A percentile compares a stretch with the other conserved stretches of the same genome.
Evolutionary conservation across 2,888 invertebrate genomes (phyloP).

Genomic region (Melinaea marsaeus): DNA sequence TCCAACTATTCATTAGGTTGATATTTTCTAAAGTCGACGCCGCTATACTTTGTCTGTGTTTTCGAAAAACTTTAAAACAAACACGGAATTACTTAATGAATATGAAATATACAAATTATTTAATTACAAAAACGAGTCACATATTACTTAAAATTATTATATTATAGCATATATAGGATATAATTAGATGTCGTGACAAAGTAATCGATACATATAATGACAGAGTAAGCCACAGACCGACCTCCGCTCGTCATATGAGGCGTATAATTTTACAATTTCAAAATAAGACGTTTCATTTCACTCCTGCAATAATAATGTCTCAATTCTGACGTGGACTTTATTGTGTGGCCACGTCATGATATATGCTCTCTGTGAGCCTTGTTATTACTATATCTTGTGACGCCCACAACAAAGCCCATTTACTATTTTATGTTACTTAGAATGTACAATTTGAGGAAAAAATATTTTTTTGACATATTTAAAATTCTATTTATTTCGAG

Average conservation of each 20-base stretch:
- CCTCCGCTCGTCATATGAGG: conserved; percentile 6
- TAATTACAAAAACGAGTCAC: no score
- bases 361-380: neutral
- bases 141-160: no score
- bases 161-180: no score
- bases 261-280: conserved; percentile 23
- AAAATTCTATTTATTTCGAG: no score
- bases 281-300: conserved; percentile 21
- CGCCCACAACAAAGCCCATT: neutral
- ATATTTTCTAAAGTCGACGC: no score
- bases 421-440: no score
- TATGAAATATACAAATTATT: no score
- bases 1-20: no score
- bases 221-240: conserved; percentile 18
- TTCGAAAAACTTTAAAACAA: no score
- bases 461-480: no score
- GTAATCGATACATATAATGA: conserved; percentile 31
- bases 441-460: no score
- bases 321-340: conserved; percentile 24
- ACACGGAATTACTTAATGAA: no score
- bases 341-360: conserved; percentile 9
- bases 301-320: conserved; percentile 20
- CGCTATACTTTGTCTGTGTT: conserved; percentile 8
- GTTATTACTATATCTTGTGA: conserved; percentile 2
- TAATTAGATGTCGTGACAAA: conserved; percentile 6